These are phyloP conservation scores for Catostylus mosaicus DNA, from an alignment of 30 jellyfish, hydroid and myxozoan genomes.

Conservation along the genomic window DNA sequence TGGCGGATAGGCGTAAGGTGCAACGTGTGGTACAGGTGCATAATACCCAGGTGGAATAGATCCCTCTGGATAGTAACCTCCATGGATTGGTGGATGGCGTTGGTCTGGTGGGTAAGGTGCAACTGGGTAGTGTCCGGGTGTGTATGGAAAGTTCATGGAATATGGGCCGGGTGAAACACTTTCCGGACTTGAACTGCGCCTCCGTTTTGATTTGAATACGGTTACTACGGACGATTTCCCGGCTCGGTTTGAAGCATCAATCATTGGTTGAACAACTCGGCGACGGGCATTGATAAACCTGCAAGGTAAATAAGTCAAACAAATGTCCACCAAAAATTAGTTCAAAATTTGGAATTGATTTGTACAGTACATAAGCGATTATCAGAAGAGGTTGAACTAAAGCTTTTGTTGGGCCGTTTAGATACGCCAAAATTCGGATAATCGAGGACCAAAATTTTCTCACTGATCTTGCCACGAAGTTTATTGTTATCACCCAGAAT, in stretches of 20 bases:
- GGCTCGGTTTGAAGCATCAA: conserved; percentile 99
- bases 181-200: conserved; percentile 96
- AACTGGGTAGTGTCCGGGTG: conserved; percentile 88
- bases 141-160: conserved; percentile 87
- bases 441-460: too few relatives aligned
- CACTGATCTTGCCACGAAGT: too few relatives aligned
- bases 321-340: too few relatives aligned
- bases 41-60: conserved; percentile 83
- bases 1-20: conserved; percentile 57
- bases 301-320: background rate
- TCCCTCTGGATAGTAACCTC: conserved; percentile 91
- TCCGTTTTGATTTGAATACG: conserved; percentile 92
- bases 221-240: conserved; percentile 99
- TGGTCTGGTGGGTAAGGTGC: conserved; percentile 86
- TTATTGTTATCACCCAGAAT: too few relatives aligned
- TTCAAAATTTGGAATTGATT: too few relatives aligned
- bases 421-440: too few relatives aligned
- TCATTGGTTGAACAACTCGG: conserved; percentile 98
- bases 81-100: conserved; percentile 87
- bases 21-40: conserved; percentile 79
- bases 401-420: too few relatives aligned
- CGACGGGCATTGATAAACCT: conserved; percentile 99
- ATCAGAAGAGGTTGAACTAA: too few relatives aligned
- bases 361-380: too few relatives aligned
- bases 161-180: conserved; percentile 96